Evolutionary conservation across 2,797 vertebrate species (phyloP), one percentile per base, ranked within the genome.

Genomic region (Microcaecilia unicolor): DNA sequence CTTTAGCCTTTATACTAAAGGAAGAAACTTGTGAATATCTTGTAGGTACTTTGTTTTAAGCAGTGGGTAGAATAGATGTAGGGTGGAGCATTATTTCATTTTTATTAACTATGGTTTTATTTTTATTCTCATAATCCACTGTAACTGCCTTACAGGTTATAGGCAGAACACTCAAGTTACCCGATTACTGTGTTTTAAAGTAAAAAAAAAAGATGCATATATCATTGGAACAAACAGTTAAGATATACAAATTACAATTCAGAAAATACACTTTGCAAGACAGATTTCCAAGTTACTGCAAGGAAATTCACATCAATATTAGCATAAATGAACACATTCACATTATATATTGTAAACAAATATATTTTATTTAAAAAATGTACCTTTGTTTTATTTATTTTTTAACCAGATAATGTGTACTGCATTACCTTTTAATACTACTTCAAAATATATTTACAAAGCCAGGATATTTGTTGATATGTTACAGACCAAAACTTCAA

Each of bases 161-260:
- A n/a, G n/a, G n/a, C n/a, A 8, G 5, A 20, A 5, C 27, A 22
- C 37, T 14, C 2, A 36, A 28, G 39, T 70, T 35, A 54, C 48
- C 42, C n/a, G 51, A 41, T 65, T 51, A 16, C 1, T 32, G 7
- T 41, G 11, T 13, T 45, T 47, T 48, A 65, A 32, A 70, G 61
- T 63, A 70, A 77, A 68, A n/a, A n/a, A n/a, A 65, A 26, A 65
- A 51, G 53, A 18, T 22, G 52, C 44, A 57, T 41, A 41, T 34
- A n/a, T n/a, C n/a, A n/a, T n/a, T n/a, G n/a, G n/a, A n/a, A n/a
- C n/a, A n/a, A n/a, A n/a, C n/a, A n/a, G n/a, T n/a, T n/a, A n/a
- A n/a, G n/a, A n/a, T 23, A 54, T 30, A 55, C 42, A 39, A 54
- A 57, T 2, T 44, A 37, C 24, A 45, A 28, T 27, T 21, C 37